These are phyloP conservation scores for Drosophila paramelanica DNA, from an alignment of 2,888 invertebrate genomes.

Conservation along the genomic window DNA sequence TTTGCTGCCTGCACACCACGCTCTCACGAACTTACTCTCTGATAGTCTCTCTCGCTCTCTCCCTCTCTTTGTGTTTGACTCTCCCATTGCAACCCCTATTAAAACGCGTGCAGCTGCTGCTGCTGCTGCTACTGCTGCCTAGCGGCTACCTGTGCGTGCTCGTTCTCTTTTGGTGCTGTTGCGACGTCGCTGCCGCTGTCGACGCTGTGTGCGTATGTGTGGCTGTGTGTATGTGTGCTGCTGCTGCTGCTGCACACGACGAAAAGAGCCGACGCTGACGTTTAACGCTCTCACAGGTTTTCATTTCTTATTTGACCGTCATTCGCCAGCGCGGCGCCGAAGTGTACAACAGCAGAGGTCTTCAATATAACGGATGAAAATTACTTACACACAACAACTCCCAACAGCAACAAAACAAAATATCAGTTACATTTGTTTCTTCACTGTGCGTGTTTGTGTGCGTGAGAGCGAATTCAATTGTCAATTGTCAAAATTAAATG, in stretches of 20 bases:
- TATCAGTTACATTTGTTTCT: conserved; percentile 25
- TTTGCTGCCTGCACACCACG: conserved; percentile 16
- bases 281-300: conserved; percentile 69
- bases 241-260: conserved; percentile 33
- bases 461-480: conserved; percentile 41
- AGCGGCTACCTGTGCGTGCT: conserved; percentile 26
- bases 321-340: conserved; percentile 78
- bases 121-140: conserved; percentile 10
- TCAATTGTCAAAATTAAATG: conserved; percentile 51
- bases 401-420: conserved; percentile 18
- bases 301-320: conserved; percentile 78
- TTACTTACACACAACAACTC: conserved; percentile 20
- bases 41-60: neutral
- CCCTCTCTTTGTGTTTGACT: conserved; percentile 7
- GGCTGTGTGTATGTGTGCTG: conserved; percentile 1
- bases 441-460: conserved; percentile 22
- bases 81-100: conserved; percentile 47
- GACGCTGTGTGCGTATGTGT: conserved; percentile 33
- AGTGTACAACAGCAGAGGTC: conserved; percentile 73
- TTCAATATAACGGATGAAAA: conserved; percentile 62
- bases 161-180: conserved; percentile 18
- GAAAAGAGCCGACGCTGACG: conserved; percentile 44
- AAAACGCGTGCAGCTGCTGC: conserved; percentile 33
- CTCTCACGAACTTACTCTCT: conserved; percentile 1
- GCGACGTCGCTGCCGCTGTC: conserved; percentile 21